Percentiles rank a stretch among this genome's conserved stretches.
Evolutionary conservation across 2,888 invertebrate genomes (phyloP).

Genomic region (Amblyjoppa fuscipennis): DNA sequence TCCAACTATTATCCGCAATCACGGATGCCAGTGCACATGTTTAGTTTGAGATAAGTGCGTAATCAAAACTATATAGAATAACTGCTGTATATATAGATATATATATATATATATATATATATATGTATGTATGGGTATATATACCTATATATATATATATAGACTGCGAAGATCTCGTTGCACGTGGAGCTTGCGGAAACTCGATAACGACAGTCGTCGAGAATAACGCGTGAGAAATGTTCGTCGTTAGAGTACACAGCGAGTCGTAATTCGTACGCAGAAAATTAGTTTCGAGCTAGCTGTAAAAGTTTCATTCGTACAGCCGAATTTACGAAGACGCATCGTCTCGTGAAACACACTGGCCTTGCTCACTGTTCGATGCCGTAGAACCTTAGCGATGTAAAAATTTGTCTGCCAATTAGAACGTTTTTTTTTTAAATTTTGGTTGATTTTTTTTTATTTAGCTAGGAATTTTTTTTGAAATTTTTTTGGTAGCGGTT

Average conservation of each 20-base stretch:
- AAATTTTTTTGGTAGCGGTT: constrained; percentile 16
- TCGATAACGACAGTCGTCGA: constrained; percentile 9
- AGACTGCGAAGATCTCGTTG: not conserved
- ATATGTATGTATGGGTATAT: too few species aligned
- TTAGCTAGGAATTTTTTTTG: too few species aligned
- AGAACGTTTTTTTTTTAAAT: not conserved
- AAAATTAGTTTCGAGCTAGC: not conserved
- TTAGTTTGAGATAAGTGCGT: constrained; percentile 26
- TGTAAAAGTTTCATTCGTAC: constrained; percentile 18
- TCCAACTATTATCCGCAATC: constrained; percentile 11
- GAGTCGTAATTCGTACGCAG: not conserved
- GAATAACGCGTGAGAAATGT: constrained; percentile 5
- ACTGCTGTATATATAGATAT: not conserved
- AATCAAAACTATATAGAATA: constrained; percentile 28
- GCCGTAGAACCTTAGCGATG: not conserved
- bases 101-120: not conserved
- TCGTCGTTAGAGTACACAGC: not conserved
- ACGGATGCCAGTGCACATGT: constrained; percentile 24
- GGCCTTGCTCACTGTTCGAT: not conserved
- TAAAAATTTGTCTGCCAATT: not conserved
- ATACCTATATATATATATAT: too few species aligned
- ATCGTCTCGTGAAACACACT: not conserved
- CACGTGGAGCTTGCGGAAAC: constrained; percentile 10
- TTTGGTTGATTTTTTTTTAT: not conserved
- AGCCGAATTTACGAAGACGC: constrained; percentile 8